Evolutionary conservation across 2,113 vertebrate species (phyloP), one percentile per base, ranked within the genome.

Genomic region (Neopipo cinnamomea): DNA sequence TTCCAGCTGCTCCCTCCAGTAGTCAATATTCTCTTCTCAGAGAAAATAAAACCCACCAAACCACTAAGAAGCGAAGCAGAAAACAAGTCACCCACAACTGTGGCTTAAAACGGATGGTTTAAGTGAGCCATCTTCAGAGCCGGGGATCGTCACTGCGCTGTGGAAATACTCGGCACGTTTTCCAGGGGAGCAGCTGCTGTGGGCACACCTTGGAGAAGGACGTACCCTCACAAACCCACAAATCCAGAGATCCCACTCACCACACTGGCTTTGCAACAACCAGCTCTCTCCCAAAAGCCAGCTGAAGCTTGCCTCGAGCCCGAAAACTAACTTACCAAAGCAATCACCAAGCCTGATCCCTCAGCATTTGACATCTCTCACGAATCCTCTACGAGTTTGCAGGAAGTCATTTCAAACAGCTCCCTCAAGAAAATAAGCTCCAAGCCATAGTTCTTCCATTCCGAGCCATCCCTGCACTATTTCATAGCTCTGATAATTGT

Each of bases 401-500:
- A 89, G 75, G 67, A 82, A 93, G 91, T 8, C 1, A 33, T 83
- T 87, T 93, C 85, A 39, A 94, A 84, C 42, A 25, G 67, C 85
- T 94, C 91, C 91, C 95, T 81, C 79, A 94, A 93, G 91, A 91
- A 95, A 89, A 53, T 8, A 25, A 77, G 79, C 62, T 96, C 81
- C 23, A 27, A 94, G 93, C 62, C 46, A 76, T 90, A 31, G 27
- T 93, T 97, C 97, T 97, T 97, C 95, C 97, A 94, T 50, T 53
- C 81, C 23, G 28, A 97, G 89, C 91, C 95, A 96, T 95, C 91
- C 80, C 93, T 85, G 96, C 97, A 95, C 93, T 97, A 89, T 97
- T 98, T 98, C 92, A 96, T 93, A 94, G 88, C 91, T 95, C 96
- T 95, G 96, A 97, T 96, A 97, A 95, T 94, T 97, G 85, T 89